Evolutionary conservation across 2,797 vertebrate genomes (phyloP), one percentile per base, ranked within the genome.

Genomic region (Microctenopoma stevenorrisi): DNA sequence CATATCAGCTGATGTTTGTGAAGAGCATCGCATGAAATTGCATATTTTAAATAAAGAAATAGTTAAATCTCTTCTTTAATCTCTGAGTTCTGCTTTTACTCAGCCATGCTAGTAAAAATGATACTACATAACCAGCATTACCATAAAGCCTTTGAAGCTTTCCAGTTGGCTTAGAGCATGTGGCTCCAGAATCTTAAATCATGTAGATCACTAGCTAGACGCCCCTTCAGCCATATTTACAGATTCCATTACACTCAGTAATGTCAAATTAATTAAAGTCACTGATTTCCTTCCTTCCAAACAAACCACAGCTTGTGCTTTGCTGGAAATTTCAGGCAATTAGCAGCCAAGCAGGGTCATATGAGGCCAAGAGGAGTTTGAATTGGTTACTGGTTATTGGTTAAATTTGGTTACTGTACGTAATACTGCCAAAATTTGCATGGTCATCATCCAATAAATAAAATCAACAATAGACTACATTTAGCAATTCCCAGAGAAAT

Each of bases 261-360:
- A 85, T 57, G 43, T 77, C 74, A 48, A 9, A 66, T 50, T 43
- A 49, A 76, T 87, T 85, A 58, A 71, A 68, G 40, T 68, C 16
- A 43, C 22, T 62, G 42, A 26, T 74, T 55, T 62, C 43, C 40
- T 68, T 33, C 30, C 43, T 18, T 60, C 9, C 7, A 33, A 49
- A 62, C 51, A 68, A 77, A 60, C 55, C 74, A 52, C 64, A 77
- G 47, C 14, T 58, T 42, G 49, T 35, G 46, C 47, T 62, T 64
- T 16, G 37, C 72, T 59, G 49, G 54, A 16, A 2, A 43, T 64
- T 63, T 69, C 42, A 78, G 38, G 72, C 30, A 33, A 72, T 61
- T 61, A 60, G 35, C 40, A 43, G 64, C 73, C 51, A 37, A 35
- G 5, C 7, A 49, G 68, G 56, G 64, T 58, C 40, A 43, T 15